Conservation (phyloP, 1,140 invertebrate genomes). For the Pararge aegeria region DNA sequence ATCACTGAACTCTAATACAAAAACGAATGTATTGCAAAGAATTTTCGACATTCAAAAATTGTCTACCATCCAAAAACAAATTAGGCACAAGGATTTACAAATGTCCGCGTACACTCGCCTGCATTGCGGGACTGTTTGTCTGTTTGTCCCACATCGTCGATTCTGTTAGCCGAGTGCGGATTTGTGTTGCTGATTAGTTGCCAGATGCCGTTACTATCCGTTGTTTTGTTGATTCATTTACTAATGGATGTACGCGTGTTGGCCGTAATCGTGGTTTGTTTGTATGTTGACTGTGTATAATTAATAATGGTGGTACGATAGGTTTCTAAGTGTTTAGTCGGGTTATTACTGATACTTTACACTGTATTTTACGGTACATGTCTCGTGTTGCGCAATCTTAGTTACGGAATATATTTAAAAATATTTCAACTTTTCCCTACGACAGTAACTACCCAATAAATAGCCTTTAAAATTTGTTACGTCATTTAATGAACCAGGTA, state of each 20-base stretch:
- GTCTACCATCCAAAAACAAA: conserved; percentile 19
- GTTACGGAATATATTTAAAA: too few relatives aligned
- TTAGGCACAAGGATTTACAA: conserved; percentile 22
- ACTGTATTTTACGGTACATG: too few relatives aligned
- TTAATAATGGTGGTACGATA: too few relatives aligned
- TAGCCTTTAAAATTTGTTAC: too few relatives aligned
- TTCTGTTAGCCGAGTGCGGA: conserved; percentile 17
- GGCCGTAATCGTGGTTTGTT: neutral
- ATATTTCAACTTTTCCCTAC: too few relatives aligned
- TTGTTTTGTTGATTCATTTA: conserved; percentile 28
- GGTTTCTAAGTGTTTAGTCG: too few relatives aligned
- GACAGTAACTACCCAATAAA: too few relatives aligned
- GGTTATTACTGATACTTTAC: too few relatives aligned
- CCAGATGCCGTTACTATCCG: conserved; percentile 18
- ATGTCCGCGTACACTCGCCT: conserved; percentile 20
- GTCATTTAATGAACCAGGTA: too few relatives aligned
- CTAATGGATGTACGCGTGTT: conserved; percentile 11
- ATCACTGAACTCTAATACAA: neutral
- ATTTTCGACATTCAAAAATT: conserved; percentile 22
- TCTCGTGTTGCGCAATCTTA: too few relatives aligned
- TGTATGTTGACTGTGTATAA: neutral
- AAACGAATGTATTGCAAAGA: neutral
- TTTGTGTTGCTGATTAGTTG: conserved; percentile 24
- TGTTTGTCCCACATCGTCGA: conserved; percentile 25
- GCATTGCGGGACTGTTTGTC: conserved; percentile 27